Evolutionary conservation across 1,140 invertebrate genomes (phyloP), one percentile per base, ranked within the genome.

Genomic region (Cyrtorhinus lividipennis): DNA sequence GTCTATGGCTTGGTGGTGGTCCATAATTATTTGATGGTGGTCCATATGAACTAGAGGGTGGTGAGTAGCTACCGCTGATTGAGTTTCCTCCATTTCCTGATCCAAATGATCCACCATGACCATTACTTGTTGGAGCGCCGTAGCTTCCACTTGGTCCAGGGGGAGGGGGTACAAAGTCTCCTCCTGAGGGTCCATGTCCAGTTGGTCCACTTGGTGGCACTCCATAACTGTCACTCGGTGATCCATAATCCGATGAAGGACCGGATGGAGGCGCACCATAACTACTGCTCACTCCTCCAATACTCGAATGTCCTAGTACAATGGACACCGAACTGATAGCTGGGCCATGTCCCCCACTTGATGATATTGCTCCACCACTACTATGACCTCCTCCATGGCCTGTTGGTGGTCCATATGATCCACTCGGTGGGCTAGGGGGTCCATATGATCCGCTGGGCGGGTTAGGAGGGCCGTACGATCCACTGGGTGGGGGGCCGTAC

Each of bases 231-330:
- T 20, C 27, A 46, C 45, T 63, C 0, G 66, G 66, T n/a, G 45
- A 27, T n/a, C 46, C 57, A 23, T 62, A 25, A 12, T 24, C 27
- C 24, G 57, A 80, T 67, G 73, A 76, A 2, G 79, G 79, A 18
- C 73, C 70, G 5, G 48, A 53, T 1, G 71, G 69, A 56, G 69
- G 61, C 15, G 70, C 62, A 13, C 62, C 62, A 64, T 64, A 66
- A 18, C 24, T 58, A 13, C 10, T 24, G 5, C 12, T 15, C 8
- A 53, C 5, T 15, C 48, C 20, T 12, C 56, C 62, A 58, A 24
- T 24, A 23, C 53, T 27, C 25, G 62, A 48, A 5, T 53, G 23
- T 45, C 27, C 38, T 13, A 53, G 20, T 53, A 53, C 18, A 5
- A 53, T 53, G 3, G 48, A 53, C 8, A 53, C 48, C 18, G 48